phyloP scores from a whole-genome alignment of 1,140 invertebrate species.

The Cyrtorhinus lividipennis region DNA sequence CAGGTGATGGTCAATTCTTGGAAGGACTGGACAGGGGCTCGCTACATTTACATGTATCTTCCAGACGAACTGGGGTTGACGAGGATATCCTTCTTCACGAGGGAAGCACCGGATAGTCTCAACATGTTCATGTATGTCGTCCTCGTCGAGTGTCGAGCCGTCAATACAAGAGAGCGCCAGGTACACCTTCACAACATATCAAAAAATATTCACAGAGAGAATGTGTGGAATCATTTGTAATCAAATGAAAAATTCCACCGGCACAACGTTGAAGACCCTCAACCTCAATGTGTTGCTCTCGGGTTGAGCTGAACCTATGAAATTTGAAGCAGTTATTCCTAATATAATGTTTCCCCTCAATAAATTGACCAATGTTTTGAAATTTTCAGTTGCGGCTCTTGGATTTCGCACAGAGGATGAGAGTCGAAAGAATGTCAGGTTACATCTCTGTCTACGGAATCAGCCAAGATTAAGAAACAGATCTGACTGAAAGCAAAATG shows the following conservation, averaged over 20 bases:
- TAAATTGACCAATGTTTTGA: not conserved
- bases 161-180: constrained; percentile 28
- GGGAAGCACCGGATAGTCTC: constrained; percentile 29
- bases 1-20: constrained; percentile 33
- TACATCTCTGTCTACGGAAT: constrained; percentile 32
- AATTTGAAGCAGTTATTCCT: too few species aligned
- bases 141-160: constrained; percentile 31
- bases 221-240: too few species aligned
- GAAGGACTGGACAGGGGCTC: constrained; percentile 38
- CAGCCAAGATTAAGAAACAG: constrained; percentile 10
- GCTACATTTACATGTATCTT: constrained; percentile 34
- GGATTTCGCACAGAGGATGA: constrained; percentile 33
- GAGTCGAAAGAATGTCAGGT: constrained; percentile 32
- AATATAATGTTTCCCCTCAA: too few species aligned
- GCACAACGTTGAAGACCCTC: too few species aligned
- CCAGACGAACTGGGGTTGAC: constrained; percentile 32
- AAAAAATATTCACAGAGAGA: too few species aligned
- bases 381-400: constrained; percentile 26
- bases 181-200: constrained; percentile 19
- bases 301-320: too few species aligned
- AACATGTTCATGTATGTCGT: constrained; percentile 35
- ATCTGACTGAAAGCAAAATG: not conserved
- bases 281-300: too few species aligned
- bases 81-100: constrained; percentile 31
- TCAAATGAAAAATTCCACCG: too few species aligned